Conservation (phyloP, 2,888 invertebrate species). For the Venusia cambrica region DNA sequence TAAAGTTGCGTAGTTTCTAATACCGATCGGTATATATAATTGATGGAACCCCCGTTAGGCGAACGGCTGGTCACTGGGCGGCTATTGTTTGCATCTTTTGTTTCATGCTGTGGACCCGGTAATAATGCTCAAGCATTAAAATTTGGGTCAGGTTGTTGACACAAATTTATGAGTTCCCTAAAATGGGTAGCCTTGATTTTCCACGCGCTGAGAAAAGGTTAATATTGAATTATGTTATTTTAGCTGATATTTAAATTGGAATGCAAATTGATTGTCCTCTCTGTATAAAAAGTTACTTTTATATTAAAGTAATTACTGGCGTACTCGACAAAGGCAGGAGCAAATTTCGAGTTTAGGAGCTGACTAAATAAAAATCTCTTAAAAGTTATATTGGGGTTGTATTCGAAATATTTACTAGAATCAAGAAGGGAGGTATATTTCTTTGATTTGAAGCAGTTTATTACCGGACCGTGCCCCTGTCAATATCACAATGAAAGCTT, state of each 20-base stretch:
- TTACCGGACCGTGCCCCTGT: conserved; percentile 5
- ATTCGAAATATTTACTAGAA: too few relatives aligned
- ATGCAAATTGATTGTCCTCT: too few relatives aligned
- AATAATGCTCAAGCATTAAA: conserved; percentile 70
- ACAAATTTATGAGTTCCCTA: conserved; percentile 70
- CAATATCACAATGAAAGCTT: conserved; percentile 3
- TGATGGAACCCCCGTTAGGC: conserved; percentile 12
- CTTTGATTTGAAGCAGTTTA: neutral
- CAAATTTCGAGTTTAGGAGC: too few relatives aligned
- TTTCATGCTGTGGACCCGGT: conserved; percentile 58
- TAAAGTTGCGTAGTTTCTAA: too few relatives aligned
- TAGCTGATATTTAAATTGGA: too few relatives aligned
- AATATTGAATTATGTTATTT: conserved; percentile 15
- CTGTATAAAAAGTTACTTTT: too few relatives aligned
- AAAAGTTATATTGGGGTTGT: too few relatives aligned
- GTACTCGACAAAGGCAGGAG: too few relatives aligned
- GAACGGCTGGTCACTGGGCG: conserved; percentile 27
- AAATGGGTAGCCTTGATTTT: conserved; percentile 56
- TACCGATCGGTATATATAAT: conserved; percentile 18
- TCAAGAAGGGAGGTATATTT: neutral
- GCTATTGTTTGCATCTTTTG: conserved; percentile 66
- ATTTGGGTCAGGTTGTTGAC: conserved; percentile 73
- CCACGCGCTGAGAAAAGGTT: conserved; percentile 24
- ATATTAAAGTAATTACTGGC: too few relatives aligned
- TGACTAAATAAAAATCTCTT: too few relatives aligned